Evolutionary conservation across 2,113 vertebrate genomes (phyloP).

Genomic region (Phocoena sinus): DNA sequence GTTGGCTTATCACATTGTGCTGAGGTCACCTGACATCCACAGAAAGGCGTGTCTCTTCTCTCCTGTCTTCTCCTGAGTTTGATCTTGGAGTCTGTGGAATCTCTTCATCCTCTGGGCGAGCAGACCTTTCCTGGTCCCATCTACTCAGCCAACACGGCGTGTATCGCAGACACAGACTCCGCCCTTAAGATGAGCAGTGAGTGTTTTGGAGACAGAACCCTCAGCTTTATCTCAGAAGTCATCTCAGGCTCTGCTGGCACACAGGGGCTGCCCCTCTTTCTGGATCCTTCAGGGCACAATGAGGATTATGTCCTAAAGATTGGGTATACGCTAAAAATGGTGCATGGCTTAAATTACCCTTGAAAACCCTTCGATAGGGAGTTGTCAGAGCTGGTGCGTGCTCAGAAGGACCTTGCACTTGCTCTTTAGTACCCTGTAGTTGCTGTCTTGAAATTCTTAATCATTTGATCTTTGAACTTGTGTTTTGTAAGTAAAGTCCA

Average conservation of each 20-base stretch:
- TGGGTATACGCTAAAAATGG: neutral
- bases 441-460: no score
- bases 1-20: neutral
- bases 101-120: neutral
- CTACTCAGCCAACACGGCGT: neutral
- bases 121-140: neutral
- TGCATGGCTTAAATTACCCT: neutral
- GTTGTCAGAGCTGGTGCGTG: no score
- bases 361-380: neutral
- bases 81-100: no score
- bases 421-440: no score
- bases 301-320: neutral
- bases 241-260: neutral
- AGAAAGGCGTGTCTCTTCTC: neutral
- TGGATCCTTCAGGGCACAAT: rapidly evolving
- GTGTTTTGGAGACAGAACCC: no score
- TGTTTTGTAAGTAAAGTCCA: no score
- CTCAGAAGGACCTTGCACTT: no score
- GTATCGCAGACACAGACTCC: neutral
- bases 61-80: neutral
- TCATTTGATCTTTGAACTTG: no score
- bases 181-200: neutral
- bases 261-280: neutral
- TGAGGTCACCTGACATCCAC: neutral
- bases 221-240: neutral